phyloP scores from a whole-genome alignment of 2,888 invertebrate genomes.

The Drosophila borborema region DNA sequence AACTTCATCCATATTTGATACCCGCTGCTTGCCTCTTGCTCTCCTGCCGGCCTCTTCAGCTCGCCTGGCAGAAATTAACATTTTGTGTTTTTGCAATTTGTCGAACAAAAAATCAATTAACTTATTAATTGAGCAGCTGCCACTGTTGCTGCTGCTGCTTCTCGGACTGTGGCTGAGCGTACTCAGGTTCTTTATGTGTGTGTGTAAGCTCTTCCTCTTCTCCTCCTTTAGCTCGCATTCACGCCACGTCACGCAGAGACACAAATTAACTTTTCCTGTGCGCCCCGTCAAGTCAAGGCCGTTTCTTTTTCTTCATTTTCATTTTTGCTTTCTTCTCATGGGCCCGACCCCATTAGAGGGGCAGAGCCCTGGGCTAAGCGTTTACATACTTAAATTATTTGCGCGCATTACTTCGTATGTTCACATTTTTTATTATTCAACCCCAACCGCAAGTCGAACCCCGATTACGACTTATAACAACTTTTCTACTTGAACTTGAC shows the following conservation, averaged over 20 bases:
- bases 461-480: constrained; percentile 55
- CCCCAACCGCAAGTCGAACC: not conserved
- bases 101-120: constrained; percentile 66
- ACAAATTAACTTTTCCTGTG: constrained; percentile 58
- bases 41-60: not conserved
- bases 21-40: not conserved
- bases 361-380: constrained; percentile 34
- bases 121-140: constrained; percentile 61
- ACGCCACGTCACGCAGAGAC: constrained; percentile 41
- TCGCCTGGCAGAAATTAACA: constrained; percentile 30
- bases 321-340: constrained; percentile 1
- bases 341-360: not conserved
- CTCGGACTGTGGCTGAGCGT: not conserved
- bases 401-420: constrained; percentile 40
- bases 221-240: constrained; percentile 29
- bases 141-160: not conserved
- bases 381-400: constrained; percentile 69
- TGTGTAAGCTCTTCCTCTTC: not conserved
- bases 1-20: constrained; percentile 15
- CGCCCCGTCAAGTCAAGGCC: constrained; percentile 33
- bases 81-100: constrained; percentile 46
- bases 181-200: not conserved
- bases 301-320: not conserved
- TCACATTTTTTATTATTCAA: constrained; percentile 44
- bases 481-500: constrained; percentile 72